Base-by-base conservation (phyloP, 2,888 invertebrate genomes). In the Noctua comes region DNA sequence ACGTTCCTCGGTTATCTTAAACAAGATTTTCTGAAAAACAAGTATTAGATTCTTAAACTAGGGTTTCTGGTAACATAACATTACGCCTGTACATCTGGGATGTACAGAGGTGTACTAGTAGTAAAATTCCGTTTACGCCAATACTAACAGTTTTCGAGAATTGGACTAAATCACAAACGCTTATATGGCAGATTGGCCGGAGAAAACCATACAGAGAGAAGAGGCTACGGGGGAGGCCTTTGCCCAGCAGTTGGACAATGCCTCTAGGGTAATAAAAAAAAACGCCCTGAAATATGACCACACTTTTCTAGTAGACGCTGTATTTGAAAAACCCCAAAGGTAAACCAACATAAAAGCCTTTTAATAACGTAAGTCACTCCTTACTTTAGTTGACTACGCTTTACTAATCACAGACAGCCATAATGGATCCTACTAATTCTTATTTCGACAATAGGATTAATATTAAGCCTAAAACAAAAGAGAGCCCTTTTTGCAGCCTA, bases 361-460 rank as follows among this genome's bases (percentile, higher is more conserved):
- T 10, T 68, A 31, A 62, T 18, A 71, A 62, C 21, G 24, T n/a
- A 11, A 65, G 21, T 40, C 36, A 64, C n/a, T 80, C 16, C 8
- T 66, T 54, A 57, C 11, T 70, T 83, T n/a, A 43, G 43, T 36
- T 43, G 16, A 40, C 27, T 70, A 59, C 31, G 65, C 27, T 48
- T 72, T 36, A 1, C 62, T 68, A 73, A 77, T 64, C 62, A 64
- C 51, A 77, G 46, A 48, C 68, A 77, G 8, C n/a, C 27, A 48
- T 82, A 77, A 83, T 70, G 66, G 64, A 77, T 75, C 57, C 59
- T 57, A 66, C 79, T 65, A 68, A 79, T 77, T 77, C 70, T 77
- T 80, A 77, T 85, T 85, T 73, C 11, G 27, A 77, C 80, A 83
- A 77, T 73, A 83, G 73, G 73, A 80, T 85, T 79, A 77, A 72